A percentile compares a stretch with the other conserved stretches of the same genome.
Conservation (phyloP, 2,797 vertebrate genomes). For the Crypturellus tataupa region DNA sequence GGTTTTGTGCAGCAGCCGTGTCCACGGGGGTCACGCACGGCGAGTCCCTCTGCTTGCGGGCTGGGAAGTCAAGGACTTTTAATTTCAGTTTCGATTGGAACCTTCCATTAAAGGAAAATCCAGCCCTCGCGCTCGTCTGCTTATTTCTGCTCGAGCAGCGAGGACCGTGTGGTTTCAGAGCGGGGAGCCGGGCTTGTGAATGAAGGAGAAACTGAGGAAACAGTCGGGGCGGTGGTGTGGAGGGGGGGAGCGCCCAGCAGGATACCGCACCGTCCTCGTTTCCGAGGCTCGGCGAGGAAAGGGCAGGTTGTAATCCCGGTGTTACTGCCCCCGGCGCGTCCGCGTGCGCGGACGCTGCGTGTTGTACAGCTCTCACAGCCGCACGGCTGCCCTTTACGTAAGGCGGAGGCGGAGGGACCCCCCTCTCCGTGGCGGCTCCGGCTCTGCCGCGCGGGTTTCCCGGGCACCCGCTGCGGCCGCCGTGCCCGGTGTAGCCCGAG, state of each 20-base stretch:
- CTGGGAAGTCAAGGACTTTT: constrained; percentile 62
- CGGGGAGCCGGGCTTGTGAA: constrained; percentile 62
- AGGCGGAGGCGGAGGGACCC: constrained; percentile 68
- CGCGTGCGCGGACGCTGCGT: too few species aligned
- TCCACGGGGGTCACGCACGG: constrained; percentile 63
- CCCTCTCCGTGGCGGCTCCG: neutral
- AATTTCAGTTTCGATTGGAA: constrained; percentile 68
- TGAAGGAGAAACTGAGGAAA: constrained; percentile 51
- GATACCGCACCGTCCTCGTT: constrained; percentile 66
- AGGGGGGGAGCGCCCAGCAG: neutral
- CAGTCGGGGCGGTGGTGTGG: neutral
- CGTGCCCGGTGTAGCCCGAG: constrained; percentile 87
- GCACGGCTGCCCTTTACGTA: neutral
- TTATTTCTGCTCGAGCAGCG: constrained; percentile 19
- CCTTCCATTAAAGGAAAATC: constrained; percentile 66
- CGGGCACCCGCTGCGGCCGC: constrained; percentile 77
- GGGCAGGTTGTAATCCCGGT: constrained; percentile 35
- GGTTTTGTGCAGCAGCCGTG: constrained; percentile 26
- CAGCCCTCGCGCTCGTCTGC: neutral
- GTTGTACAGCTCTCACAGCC: neutral
- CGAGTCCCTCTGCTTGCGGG: constrained; percentile 65
- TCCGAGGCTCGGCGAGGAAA: constrained; percentile 59
- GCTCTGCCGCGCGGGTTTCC: constrained; percentile 74
- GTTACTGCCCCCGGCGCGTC: constrained; percentile 2
- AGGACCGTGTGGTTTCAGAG: constrained; percentile 24